Evolutionary conservation across 2,113 vertebrate genomes (phyloP).

Genomic region (Gasterosteus aculeatus): DNA sequence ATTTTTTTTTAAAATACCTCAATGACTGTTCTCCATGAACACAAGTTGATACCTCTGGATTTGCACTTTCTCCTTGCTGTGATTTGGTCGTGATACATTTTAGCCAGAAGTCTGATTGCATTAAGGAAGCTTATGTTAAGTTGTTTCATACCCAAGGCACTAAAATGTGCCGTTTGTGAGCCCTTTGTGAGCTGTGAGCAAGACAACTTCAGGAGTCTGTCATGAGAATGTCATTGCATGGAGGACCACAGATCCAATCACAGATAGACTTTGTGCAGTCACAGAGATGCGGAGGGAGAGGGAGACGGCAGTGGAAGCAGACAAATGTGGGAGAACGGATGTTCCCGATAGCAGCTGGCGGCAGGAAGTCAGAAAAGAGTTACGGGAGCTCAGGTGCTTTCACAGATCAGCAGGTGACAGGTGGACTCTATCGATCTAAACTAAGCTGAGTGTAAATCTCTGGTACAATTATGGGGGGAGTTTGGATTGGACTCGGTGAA

Average conservation of each 20-base stretch:
- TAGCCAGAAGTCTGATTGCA: constrained; percentile 29
- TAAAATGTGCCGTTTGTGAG: constrained; percentile 40
- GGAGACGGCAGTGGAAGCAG: background rate
- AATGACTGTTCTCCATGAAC: constrained; percentile 17
- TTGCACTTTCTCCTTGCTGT: constrained; percentile 31
- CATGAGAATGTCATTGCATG: constrained; percentile 1
- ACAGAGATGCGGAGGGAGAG: background rate
- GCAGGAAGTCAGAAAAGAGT: constrained; percentile 56
- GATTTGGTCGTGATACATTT: constrained; percentile 38
- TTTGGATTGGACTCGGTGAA: constrained; percentile 29
- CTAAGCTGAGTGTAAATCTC: constrained; percentile 25
- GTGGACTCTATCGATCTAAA: constrained; percentile 53
- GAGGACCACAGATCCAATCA: background rate
- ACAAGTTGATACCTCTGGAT: constrained; percentile 50
- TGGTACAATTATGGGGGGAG: constrained; percentile 35
- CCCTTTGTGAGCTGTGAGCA: constrained; percentile 35
- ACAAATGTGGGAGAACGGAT: constrained; percentile 18
- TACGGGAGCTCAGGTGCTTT: constrained; percentile 56
- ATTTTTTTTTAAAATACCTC: constrained; percentile 5
- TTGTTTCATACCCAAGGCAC: constrained; percentile 28
- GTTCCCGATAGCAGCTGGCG: constrained; percentile 34
- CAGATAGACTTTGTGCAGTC: background rate
- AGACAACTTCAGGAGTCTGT: constrained; percentile 60
- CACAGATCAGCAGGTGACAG: constrained; percentile 59
- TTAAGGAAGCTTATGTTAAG: constrained; percentile 35